A percentile compares a stretch with the other conserved stretches of the same genome.
phyloP scores from a whole-genome alignment of 2,113 vertebrate species.

The Cyanistes caeruleus region DNA sequence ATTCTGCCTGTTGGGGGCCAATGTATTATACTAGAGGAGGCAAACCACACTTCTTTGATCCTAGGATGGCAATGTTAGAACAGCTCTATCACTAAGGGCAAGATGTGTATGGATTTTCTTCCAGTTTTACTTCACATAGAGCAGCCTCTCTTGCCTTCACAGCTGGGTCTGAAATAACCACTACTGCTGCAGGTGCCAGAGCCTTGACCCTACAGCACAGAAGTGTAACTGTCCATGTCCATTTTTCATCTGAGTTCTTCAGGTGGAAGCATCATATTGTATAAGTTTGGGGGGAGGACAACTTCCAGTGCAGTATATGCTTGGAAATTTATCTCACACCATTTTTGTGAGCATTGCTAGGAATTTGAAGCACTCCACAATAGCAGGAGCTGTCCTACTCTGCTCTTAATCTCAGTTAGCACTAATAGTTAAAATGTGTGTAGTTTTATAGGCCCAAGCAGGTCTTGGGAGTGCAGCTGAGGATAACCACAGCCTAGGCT shows the following conservation, averaged over 20 bases:
- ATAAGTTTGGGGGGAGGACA: accelerated
- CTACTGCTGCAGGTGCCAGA: not conserved
- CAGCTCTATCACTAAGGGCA: not conserved
- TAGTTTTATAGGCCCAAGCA: not conserved
- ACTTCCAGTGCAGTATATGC: not conserved
- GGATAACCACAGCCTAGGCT: not conserved
- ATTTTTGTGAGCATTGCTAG: not conserved
- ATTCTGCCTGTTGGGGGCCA: not conserved
- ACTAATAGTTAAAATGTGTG: not conserved
- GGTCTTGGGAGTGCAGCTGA: slow-evolving; percentile 2
- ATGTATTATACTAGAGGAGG: not conserved
- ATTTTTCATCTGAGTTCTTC: not conserved
- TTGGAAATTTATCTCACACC: not conserved
- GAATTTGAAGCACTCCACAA: not conserved
- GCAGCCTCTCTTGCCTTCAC: not conserved
- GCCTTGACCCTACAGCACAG: not conserved
- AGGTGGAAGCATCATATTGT: not conserved
- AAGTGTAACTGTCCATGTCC: not conserved
- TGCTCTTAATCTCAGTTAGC: not conserved
- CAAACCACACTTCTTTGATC: not conserved
- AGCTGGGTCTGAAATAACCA: not conserved
- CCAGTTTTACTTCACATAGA: not conserved
- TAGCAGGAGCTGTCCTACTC: slow-evolving; percentile 2
- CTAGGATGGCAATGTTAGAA: not conserved
- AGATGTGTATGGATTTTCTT: not conserved